Evolutionary conservation across 2,113 vertebrate species (phyloP).

Genomic region (Heliornis fulica): DNA sequence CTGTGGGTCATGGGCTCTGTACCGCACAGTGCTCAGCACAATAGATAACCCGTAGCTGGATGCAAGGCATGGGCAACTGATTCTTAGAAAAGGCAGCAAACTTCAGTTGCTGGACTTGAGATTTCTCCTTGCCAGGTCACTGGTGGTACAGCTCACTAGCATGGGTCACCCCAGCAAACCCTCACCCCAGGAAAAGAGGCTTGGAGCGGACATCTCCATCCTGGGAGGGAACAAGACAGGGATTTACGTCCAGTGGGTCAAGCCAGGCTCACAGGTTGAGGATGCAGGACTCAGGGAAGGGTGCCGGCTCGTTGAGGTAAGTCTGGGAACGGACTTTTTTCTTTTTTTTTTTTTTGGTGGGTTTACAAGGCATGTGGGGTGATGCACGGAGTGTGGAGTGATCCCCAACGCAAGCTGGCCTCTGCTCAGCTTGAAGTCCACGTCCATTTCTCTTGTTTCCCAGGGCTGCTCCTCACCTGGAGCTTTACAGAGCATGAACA

Average conservation of each 20-base stretch:
- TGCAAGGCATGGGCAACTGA: not conserved
- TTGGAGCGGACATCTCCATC: slow-evolving; percentile 77
- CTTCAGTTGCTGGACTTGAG: not conserved
- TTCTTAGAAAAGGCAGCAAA: not conserved
- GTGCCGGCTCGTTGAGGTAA: slow-evolving; percentile 83
- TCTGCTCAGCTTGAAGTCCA: not conserved
- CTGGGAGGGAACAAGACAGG: slow-evolving; percentile 83
- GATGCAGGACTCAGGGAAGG: slow-evolving; percentile 79
- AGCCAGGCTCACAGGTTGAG: slow-evolving; percentile 79
- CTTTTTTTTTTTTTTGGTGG: no score
- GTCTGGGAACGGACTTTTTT: no score
- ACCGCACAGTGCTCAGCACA: not conserved
- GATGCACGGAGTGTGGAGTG: not conserved
- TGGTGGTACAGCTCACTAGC: slow-evolving; percentile 66
- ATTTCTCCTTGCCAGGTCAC: slow-evolving; percentile 65
- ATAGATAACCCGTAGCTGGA: not conserved
- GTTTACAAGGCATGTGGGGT: not conserved
- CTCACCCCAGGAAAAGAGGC: slow-evolving; percentile 61
- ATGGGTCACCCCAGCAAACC: slow-evolving; percentile 40
- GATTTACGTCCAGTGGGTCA: slow-evolving; percentile 84
- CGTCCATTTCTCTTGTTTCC: not conserved
- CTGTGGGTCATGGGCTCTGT: not conserved
- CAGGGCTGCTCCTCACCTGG: not conserved
- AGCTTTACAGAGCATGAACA: not conserved
- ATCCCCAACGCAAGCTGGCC: not conserved